Conservation (phyloP, 2,113 vertebrate species). For the Indicator maculatus region DNA sequence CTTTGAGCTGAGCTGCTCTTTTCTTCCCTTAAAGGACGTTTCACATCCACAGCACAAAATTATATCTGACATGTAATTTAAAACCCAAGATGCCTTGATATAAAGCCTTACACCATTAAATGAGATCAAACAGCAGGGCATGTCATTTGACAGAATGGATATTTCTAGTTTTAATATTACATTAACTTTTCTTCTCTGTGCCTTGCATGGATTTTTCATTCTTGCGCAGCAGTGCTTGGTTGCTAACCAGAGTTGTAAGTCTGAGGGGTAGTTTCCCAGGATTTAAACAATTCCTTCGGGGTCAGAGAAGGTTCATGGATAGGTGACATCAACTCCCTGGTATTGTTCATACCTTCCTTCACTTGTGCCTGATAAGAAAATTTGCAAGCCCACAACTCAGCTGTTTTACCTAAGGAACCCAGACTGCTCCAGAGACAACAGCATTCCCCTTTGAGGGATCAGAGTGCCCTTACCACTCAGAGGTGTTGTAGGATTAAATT, state of each 20-base stretch:
- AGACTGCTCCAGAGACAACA: neutral
- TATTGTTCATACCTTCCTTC: neutral
- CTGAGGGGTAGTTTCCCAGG: neutral
- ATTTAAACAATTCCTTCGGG: neutral
- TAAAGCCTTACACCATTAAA: conserved; percentile 73
- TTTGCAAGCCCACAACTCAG: neutral
- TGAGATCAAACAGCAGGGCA: conserved; percentile 71
- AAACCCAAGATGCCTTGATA: conserved; percentile 63
- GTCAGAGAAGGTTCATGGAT: neutral
- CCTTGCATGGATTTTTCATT: conserved; percentile 59
- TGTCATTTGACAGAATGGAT: conserved; percentile 65
- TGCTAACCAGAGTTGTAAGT: neutral
- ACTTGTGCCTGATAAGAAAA: neutral
- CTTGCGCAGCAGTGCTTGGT: neutral
- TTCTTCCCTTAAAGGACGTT: conserved; percentile 29
- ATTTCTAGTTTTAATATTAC: conserved; percentile 63
- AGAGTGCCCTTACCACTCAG: neutral
- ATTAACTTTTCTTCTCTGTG: conserved; percentile 45
- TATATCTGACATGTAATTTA: conserved; percentile 71
- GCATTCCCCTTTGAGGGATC: neutral
- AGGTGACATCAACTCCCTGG: neutral
- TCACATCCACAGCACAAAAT: conserved; percentile 63
- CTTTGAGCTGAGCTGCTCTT: neutral
- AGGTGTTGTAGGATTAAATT: neutral
- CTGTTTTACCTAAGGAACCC: neutral